Conservation (phyloP, 1,140 invertebrate species). For the Drosophila ficusphila region DNA sequence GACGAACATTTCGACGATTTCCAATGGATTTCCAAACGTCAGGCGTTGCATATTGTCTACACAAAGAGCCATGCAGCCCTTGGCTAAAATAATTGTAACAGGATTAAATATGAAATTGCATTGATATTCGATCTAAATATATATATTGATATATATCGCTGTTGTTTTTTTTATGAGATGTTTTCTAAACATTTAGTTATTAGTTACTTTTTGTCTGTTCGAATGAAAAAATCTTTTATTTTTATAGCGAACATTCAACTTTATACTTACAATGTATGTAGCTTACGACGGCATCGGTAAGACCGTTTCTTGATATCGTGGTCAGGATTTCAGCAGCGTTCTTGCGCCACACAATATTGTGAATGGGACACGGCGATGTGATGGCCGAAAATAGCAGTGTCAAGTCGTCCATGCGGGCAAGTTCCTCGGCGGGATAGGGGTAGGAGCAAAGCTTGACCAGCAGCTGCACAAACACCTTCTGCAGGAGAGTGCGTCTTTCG, state of each 20-base stretch:
- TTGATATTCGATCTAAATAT: not conserved
- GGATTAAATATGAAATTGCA: not conserved
- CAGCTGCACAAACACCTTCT: slow-evolving; percentile 99
- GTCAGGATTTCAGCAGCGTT: slow-evolving; percentile 95
- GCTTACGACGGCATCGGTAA: slow-evolving; percentile 95
- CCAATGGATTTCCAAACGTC: slow-evolving; percentile 95
- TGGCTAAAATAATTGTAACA: slow-evolving; percentile 87
- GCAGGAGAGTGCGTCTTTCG: slow-evolving; percentile 95
- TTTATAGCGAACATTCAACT: not conserved
- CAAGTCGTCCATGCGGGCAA: slow-evolving; percentile 98
- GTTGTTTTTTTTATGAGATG: no score
- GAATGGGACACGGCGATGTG: slow-evolving; percentile 95
- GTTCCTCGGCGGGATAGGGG: slow-evolving; percentile 96
- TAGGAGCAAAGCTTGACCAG: slow-evolving; percentile 96
- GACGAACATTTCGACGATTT: slow-evolving; percentile 99
- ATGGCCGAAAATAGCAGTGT: slow-evolving; percentile 98
- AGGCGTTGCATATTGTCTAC: slow-evolving; percentile 98
- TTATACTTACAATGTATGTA: slow-evolving; percentile 97
- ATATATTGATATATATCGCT: no score
- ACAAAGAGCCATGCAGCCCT: slow-evolving; percentile 96
- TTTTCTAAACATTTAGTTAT: no score
- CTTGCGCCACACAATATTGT: slow-evolving; percentile 98
- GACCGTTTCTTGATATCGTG: slow-evolving; percentile 96
- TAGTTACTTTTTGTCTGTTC: no score
- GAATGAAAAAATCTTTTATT: not conserved